A percentile compares a stretch with the other conserved stretches of the same genome.
phyloP scores from a whole-genome alignment of 2,113 vertebrate species.

The Martes martes region DNA sequence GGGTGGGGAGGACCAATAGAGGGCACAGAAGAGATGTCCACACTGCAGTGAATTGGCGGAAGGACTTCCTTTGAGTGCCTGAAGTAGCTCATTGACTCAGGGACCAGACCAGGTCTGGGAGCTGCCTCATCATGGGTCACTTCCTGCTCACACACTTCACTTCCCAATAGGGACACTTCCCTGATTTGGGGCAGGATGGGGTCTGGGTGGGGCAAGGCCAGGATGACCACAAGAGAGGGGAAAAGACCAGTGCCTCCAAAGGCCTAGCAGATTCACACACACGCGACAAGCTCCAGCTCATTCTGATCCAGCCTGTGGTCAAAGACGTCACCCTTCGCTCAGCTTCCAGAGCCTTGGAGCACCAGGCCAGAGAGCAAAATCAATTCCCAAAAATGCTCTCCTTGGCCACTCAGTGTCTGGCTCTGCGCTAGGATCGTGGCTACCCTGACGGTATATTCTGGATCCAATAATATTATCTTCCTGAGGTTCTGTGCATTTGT shows the following conservation, averaged over 20 bases:
- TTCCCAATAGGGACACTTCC: constrained; percentile 41
- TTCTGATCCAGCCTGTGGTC: neutral
- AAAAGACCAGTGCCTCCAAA: neutral
- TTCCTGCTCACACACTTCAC: constrained; percentile 60
- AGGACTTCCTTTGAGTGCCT: constrained; percentile 48
- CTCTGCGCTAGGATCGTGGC: neutral
- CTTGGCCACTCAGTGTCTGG: neutral
- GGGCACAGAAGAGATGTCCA: neutral
- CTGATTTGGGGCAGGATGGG: constrained; percentile 23
- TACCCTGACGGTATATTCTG: neutral
- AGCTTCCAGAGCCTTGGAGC: neutral
- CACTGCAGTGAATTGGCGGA: neutral
- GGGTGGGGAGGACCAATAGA: neutral
- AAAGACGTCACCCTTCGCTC: neutral
- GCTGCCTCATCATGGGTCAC: constrained; percentile 56
- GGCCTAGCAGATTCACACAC: neutral
- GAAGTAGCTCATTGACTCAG: constrained; percentile 49
- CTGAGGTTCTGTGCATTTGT: neutral
- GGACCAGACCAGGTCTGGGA: neutral
- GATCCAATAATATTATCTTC: neutral
- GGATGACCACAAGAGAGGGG: constrained; percentile 2
- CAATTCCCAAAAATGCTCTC: neutral
- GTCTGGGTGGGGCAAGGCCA: neutral
- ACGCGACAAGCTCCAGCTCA: neutral
- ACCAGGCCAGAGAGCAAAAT: neutral